Conservation (phyloP, 2,888 invertebrate genomes). For the Leptopterna dolabrata region DNA sequence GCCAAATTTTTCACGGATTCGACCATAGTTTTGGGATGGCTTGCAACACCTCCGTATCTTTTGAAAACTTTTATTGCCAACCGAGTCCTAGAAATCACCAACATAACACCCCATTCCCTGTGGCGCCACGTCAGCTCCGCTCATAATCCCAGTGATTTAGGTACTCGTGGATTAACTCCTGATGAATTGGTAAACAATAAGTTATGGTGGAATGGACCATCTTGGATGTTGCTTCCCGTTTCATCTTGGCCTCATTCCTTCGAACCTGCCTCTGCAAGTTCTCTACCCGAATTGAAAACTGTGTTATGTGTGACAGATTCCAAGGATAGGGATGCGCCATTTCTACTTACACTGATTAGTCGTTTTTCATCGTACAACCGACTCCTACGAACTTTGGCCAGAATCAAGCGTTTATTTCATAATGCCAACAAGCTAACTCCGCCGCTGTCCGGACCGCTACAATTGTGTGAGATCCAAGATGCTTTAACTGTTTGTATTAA, state of each 20-base stretch:
- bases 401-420: not conserved
- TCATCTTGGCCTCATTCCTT: not conserved
- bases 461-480: not conserved
- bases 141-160: slow-evolving; percentile 51
- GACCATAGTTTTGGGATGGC: slow-evolving; percentile 52
- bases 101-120: not conserved
- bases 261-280: too few relatives aligned
- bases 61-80: slow-evolving; percentile 57
- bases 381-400: too few relatives aligned
- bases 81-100: slow-evolving; percentile 48
- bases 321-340: too few relatives aligned
- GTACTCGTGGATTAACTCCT: slow-evolving; percentile 46
- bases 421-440: too few relatives aligned
- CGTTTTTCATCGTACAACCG: too few relatives aligned
- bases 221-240: slow-evolving; percentile 10
- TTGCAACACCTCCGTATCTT: slow-evolving; percentile 47
- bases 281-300: too few relatives aligned
- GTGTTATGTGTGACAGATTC: too few relatives aligned
- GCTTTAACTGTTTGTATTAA: not conserved
- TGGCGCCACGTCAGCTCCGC: slow-evolving; percentile 53
- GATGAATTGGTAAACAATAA: slow-evolving; percentile 1
- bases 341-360: too few relatives aligned
- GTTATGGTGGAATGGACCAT: too few relatives aligned
- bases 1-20: slow-evolving; percentile 49
- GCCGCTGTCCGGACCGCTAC: not conserved